Evolutionary conservation across 1,140 invertebrate genomes (phyloP).

Genomic region (Tenebrio molitor): DNA sequence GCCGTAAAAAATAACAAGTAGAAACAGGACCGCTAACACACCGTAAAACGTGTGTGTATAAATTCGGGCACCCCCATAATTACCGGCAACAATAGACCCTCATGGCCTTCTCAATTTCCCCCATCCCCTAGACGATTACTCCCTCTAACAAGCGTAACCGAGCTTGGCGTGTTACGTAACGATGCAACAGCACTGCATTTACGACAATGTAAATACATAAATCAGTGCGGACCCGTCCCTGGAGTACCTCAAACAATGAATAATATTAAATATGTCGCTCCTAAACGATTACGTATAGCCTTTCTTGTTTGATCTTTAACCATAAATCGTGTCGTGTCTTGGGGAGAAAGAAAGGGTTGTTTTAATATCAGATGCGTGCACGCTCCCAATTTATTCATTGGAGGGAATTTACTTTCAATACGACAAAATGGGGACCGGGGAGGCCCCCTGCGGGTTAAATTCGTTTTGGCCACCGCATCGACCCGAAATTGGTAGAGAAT

Average conservation of each 20-base stretch:
- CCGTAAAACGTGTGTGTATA: neutral
- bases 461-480: neutral
- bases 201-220: conserved; percentile 53
- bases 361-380: conserved; percentile 48
- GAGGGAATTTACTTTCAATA: too few species aligned
- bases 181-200: conserved; percentile 34
- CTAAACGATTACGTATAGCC: conserved; percentile 41
- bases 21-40: neutral
- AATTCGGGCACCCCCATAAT: conserved; percentile 11
- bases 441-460: neutral
- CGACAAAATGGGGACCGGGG: too few species aligned
- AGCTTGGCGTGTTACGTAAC: conserved; percentile 38
- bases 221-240: conserved; percentile 50
- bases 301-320: conserved; percentile 51
- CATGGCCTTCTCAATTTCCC: conserved; percentile 42
- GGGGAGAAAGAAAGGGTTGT: conserved; percentile 45
- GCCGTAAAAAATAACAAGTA: neutral
- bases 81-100: conserved; percentile 36
- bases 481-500: neutral
- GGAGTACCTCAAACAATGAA: conserved; percentile 50
- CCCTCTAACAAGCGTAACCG: conserved; percentile 51
- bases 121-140: conserved; percentile 46
- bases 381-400: conserved; percentile 18
- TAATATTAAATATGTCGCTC: conserved; percentile 50
- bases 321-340: conserved; percentile 50